Percentiles rank a stretch among this genome's conserved stretches.
Conservation (phyloP, 2,113 vertebrate genomes). For the Lycaon pictus region DNA sequence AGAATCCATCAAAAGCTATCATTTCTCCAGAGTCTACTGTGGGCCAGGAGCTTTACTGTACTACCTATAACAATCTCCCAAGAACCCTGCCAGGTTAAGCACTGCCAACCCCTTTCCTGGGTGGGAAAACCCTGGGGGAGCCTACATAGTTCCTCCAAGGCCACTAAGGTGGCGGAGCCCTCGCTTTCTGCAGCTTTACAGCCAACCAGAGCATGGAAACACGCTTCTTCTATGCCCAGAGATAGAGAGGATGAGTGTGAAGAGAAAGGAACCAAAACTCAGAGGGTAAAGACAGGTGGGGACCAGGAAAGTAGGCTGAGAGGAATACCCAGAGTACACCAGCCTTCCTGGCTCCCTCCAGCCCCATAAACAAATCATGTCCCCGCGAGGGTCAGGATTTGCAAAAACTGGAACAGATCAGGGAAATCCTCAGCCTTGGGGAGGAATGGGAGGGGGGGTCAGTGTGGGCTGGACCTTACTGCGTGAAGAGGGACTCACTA, state of each 20-base stretch:
- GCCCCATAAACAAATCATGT: neutral
- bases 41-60: neutral
- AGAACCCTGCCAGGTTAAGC: neutral
- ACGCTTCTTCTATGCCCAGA: neutral
- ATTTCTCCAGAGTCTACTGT: neutral
- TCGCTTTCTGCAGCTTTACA: neutral
- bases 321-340: neutral
- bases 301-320: neutral
- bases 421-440: neutral
- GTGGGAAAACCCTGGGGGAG: neutral
- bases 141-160: neutral
- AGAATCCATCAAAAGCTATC: neutral
- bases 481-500: neutral
- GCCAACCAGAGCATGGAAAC: neutral
- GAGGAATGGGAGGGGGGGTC: fast-evolving
- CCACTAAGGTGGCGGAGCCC: neutral
- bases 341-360: neutral
- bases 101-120: neutral
- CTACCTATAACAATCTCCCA: neutral
- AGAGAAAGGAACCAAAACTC: neutral
- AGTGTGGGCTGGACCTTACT: neutral
- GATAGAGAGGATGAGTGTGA: neutral
- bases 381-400: neutral
- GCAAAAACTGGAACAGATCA: neutral
- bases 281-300: neutral